Conservation (phyloP, 2,797 vertebrate species). For the Ceyx erithaca region DNA sequence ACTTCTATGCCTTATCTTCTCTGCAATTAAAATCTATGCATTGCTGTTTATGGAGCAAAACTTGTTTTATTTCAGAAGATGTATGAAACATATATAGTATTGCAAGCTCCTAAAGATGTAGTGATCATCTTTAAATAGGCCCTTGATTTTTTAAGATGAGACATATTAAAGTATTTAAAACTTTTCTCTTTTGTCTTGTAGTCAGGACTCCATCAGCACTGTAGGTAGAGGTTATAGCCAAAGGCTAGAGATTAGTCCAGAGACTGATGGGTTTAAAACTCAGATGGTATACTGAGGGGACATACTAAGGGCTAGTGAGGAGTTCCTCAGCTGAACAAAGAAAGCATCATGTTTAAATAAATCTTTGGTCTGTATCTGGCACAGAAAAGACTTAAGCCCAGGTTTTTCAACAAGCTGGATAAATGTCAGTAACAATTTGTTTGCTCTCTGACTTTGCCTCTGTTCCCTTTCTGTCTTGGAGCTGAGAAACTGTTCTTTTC, state of each 20-base stretch:
- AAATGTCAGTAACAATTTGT: neutral
- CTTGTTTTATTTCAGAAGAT: neutral
- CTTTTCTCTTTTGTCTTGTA: neutral
- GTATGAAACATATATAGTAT: neutral
- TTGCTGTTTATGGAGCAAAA: neutral
- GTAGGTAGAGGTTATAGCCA: neutral
- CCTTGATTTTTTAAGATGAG: neutral
- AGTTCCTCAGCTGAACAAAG: neutral
- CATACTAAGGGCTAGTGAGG: neutral
- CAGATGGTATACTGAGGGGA: neutral
- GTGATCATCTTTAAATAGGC: neutral
- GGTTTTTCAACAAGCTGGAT: neutral
- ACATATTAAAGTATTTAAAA: neutral
- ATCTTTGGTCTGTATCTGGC: neutral
- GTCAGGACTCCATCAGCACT: neutral
- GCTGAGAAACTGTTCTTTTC: neutral
- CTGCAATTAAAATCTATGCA: neutral
- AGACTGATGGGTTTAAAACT: neutral
- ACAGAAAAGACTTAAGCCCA: neutral
- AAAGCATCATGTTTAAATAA: neutral
- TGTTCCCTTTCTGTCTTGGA: neutral
- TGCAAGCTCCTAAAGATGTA: neutral
- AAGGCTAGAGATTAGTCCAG: neutral
- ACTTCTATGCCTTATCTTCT: neutral
- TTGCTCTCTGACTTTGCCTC: neutral